These are phyloP conservation scores for Petrocephalus schoutedeni DNA, from an alignment of 2,797 vertebrate genomes.

Conservation along the genomic window DNA sequence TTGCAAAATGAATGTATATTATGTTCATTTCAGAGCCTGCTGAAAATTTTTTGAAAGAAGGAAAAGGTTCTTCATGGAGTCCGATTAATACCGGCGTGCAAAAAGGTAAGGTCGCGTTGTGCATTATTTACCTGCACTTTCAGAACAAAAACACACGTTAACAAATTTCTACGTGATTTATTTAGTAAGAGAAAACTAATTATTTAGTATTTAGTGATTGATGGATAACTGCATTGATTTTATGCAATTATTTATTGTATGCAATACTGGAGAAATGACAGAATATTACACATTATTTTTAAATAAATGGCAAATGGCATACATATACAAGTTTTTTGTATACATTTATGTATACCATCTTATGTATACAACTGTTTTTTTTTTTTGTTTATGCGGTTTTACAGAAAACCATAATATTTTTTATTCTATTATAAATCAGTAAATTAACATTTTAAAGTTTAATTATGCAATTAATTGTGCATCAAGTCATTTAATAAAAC, in stretches of 20 bases:
- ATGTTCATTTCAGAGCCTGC: constrained; percentile 76
- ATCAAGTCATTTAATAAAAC: not conserved
- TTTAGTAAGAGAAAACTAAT: not conserved
- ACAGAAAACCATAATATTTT: not conserved
- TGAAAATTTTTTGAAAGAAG: constrained; percentile 90
- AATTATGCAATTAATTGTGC: not conserved
- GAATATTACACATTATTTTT: not conserved
- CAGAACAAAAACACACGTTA: not conserved
- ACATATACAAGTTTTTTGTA: not conserved
- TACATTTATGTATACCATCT: not conserved
- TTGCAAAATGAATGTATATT: constrained; percentile 21
- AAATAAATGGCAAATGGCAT: not conserved
- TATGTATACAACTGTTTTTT: not conserved
- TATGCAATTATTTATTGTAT: not conserved
- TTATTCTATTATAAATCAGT: not conserved
- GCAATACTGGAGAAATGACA: not conserved
- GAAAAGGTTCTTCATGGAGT: constrained; percentile 82
- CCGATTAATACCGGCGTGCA: constrained; percentile 85
- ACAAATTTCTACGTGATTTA: not conserved
- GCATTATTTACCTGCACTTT: not conserved
- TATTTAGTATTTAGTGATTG: not conserved
- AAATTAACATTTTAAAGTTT: not conserved
- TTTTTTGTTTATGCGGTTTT: not conserved
- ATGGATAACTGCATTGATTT: not conserved
- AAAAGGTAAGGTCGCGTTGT: constrained; percentile 76